phyloP scores from a whole-genome alignment of 2,113 vertebrate species.

The Oncorhynchus masou region DNA sequence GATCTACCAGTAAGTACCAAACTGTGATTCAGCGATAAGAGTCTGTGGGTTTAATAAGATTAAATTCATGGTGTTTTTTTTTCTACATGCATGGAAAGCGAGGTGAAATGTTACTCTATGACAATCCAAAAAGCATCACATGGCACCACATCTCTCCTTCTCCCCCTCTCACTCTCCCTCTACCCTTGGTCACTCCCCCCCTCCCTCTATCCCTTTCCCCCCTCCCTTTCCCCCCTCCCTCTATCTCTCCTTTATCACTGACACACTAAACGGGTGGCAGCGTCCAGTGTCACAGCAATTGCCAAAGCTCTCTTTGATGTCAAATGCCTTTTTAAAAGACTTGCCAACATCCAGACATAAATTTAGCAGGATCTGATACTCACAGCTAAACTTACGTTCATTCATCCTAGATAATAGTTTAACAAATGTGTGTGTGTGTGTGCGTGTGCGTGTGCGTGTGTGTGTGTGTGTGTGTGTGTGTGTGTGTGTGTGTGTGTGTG shows the following conservation, averaged over 20 bases:
- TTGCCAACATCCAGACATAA: no score
- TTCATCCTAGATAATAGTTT: background rate
- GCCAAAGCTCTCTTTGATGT: slow-evolving; percentile 39
- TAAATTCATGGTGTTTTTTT: background rate
- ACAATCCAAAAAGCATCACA: background rate
- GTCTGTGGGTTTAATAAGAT: background rate
- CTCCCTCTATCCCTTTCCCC: background rate
- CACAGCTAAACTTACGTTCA: background rate
- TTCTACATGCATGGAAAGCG: background rate
- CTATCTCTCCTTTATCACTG: background rate
- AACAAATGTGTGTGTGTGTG: background rate
- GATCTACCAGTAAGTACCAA: no score
- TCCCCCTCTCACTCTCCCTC: background rate
- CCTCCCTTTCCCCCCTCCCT: background rate
- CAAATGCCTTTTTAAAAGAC: no score
- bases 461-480: background rate
- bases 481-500: background rate
- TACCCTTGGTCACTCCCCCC: background rate
- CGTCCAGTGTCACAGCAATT: slow-evolving; percentile 24
- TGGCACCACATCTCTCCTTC: background rate
- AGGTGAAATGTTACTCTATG: background rate
- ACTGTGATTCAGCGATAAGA: no score
- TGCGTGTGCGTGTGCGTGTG: background rate
- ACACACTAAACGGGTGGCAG: slow-evolving; percentile 41
- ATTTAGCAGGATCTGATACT: background rate